Evolutionary conservation across 2,797 vertebrate species (phyloP).

Genomic region (Peromyscus nudipes): DNA sequence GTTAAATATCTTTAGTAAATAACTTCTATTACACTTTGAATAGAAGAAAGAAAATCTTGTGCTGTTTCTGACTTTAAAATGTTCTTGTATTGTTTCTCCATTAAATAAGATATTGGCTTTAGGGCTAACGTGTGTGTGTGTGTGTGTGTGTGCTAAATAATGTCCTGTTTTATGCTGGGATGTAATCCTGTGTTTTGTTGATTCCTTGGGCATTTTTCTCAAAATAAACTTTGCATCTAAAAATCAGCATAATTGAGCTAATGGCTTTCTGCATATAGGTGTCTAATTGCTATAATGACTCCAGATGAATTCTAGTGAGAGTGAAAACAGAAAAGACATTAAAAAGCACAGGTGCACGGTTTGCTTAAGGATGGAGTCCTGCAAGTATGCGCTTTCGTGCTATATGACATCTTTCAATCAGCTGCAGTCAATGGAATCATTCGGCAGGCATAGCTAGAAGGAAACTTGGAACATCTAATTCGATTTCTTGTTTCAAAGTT

Average conservation of each 20-base stretch:
- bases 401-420: constrained; percentile 39
- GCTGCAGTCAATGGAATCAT: not conserved
- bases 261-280: constrained; percentile 43
- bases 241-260: constrained; percentile 55
- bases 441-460: constrained; percentile 49
- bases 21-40: not conserved
- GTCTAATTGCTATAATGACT: constrained; percentile 22
- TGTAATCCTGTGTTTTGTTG: constrained; percentile 6
- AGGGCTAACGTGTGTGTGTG: not conserved
- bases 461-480: constrained; percentile 40
- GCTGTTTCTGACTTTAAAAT: constrained; percentile 28
- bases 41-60: not conserved
- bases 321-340: constrained; percentile 48
- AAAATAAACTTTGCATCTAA: constrained; percentile 53
- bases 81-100: not conserved
- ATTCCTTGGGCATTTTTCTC: constrained; percentile 27
- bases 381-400: not conserved
- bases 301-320: constrained; percentile 42
- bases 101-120: not conserved
- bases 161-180: not conserved
- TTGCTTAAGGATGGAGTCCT: constrained; percentile 57
- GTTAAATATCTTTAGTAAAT: constrained; percentile 4
- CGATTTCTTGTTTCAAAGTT: constrained; percentile 63
- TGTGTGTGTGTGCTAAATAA: not conserved
- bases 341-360: not conserved